A percentile compares a stretch with the other conserved stretches of the same genome.
phyloP scores from a whole-genome alignment of 1,140 invertebrate species.

The Leptopilina boulardi region DNA sequence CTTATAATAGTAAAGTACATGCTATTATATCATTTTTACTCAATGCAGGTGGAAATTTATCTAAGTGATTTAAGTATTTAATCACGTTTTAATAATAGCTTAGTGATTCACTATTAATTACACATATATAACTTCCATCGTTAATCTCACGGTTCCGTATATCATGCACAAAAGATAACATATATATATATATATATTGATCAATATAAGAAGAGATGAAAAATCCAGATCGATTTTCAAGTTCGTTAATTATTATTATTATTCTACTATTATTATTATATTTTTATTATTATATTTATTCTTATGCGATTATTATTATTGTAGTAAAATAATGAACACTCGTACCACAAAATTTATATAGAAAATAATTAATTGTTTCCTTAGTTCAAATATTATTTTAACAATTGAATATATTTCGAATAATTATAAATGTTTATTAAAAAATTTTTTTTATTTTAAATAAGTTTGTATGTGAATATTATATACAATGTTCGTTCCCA shows the following conservation, averaged over 20 bases:
- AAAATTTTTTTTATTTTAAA: background rate
- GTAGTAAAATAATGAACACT: no score
- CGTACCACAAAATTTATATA: background rate
- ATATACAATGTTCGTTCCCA: background rate
- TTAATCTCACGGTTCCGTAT: background rate
- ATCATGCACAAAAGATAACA: conserved; percentile 21
- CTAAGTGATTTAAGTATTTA: conserved; percentile 23
- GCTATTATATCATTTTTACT: conserved; percentile 4
- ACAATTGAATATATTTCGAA: background rate
- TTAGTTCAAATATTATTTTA: background rate
- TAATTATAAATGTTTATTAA: background rate
- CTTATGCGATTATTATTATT: no score
- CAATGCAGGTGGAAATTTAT: background rate
- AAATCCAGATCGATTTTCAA: conserved; percentile 13
- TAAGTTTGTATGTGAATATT: background rate
- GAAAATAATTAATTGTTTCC: no score
- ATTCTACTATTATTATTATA: no score
- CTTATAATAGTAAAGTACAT: background rate
- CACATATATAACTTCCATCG: background rate
- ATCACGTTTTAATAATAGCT: conserved; percentile 4
- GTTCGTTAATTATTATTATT: background rate
- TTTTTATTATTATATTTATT: no score
- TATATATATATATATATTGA: no score
- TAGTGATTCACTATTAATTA: conserved; percentile 24
- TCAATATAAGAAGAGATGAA: background rate